Evolutionary conservation across 2,797 vertebrate species (phyloP), one percentile per base, ranked within the genome.

Genomic region (Sebastiscus tertius): DNA sequence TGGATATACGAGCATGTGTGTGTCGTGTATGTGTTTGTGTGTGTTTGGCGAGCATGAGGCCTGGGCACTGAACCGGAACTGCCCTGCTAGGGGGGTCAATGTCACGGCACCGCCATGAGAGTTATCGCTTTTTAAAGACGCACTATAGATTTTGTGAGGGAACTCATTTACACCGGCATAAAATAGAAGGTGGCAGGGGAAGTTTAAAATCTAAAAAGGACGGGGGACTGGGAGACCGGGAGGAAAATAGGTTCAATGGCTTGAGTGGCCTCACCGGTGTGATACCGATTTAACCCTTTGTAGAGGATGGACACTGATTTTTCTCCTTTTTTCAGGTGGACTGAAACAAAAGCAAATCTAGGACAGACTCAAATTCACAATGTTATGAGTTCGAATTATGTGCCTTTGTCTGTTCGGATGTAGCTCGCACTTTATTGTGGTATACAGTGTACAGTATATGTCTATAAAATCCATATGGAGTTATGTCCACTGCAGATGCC

Each of bases 111-210:
- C 86, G 55, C 89, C 72, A 83, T 85, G 92, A 95, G 95, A 96
- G 94, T 95, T 95, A 96, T 95, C 90, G 91, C 90, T 88, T 96
- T 95, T 96, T 96, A 95, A 96, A 96, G 95, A 96, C 90, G 89
- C 87, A 87, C 93, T 95, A 95, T 96, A 94, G 96, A 96, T 96
- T 96, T 96, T 95, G 95, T 93, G 91, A 90, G 94, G 92, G 93
- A 94, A 94, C 94, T 95, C 95, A 95, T 96, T 96, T 96, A 94
- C 88, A 89, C 91, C 86, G 46, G 89, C 90, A 95, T 95, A 95
- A 96, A 96, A 95, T 83, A 84, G 79, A 86, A 84, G 87, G 93
- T 85, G 87, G 90, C 89, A 86, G 85, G 90, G 92, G 93, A 93
- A 94, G 93, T 94, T 94, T 95, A 93, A 95, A 95, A 93, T 90